These are phyloP conservation scores for Telmatochromis brichardi DNA, from an alignment of 2,113 vertebrate genomes.

Conservation along the genomic window DNA sequence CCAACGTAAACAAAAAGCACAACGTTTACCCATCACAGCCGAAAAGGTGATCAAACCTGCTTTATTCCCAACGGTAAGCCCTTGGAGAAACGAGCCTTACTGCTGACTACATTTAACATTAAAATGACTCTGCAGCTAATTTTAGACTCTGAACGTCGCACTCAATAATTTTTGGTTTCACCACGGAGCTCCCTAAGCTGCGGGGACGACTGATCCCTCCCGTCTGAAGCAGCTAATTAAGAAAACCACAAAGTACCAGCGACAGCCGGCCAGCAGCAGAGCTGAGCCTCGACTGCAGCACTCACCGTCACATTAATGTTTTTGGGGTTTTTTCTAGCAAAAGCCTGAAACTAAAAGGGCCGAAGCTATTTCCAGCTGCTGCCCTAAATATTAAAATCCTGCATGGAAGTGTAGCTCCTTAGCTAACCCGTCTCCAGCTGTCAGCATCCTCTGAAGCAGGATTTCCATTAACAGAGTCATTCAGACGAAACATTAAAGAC, in stretches of 20 bases:
- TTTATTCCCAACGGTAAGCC: neutral
- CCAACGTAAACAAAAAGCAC: neutral
- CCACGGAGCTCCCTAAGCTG: neutral
- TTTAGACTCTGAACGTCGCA: neutral
- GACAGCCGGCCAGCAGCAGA: neutral
- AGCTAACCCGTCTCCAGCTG: neutral
- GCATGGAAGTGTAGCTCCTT: neutral
- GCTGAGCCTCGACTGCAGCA: neutral
- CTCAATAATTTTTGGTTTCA: neutral
- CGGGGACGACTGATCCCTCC: neutral
- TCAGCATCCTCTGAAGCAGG: neutral
- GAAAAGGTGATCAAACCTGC: neutral
- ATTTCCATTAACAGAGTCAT: neutral
- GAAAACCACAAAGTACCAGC: neutral
- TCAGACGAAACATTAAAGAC: neutral
- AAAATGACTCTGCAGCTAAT: neutral
- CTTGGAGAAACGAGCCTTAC: neutral
- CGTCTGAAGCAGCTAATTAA: neutral
- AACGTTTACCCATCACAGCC: neutral
- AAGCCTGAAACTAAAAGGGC: neutral
- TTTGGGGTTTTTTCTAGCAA: accelerated
- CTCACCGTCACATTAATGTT: neutral
- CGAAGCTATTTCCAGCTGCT: neutral
- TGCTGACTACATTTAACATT: neutral
- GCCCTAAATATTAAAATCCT: conserved; percentile 5